These are phyloP conservation scores for Pseudorectes ferrugineus DNA, from an alignment of 2,113 vertebrate species.

Conservation along the genomic window DNA sequence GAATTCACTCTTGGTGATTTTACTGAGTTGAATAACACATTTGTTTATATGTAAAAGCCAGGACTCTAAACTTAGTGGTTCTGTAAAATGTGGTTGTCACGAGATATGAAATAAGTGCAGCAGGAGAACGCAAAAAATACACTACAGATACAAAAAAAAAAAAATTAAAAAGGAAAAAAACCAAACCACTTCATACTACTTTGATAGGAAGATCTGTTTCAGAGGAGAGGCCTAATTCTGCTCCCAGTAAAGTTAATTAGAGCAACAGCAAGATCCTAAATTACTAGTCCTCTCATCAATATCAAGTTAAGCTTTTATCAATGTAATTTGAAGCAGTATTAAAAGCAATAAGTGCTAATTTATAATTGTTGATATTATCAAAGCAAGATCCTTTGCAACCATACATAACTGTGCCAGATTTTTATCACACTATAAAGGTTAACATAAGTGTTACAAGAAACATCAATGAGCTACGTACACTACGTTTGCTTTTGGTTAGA, in stretches of 20 bases:
- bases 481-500: constrained; percentile 56
- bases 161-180: fast-evolving
- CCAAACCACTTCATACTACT: background rate
- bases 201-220: background rate
- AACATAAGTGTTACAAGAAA: constrained; percentile 60
- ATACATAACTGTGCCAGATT: constrained; percentile 42
- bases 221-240: constrained; percentile 1
- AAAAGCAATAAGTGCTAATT: constrained; percentile 39
- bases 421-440: constrained; percentile 56
- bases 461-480: constrained; percentile 34
- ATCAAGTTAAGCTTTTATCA: constrained; percentile 45
- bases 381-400: constrained; percentile 48
- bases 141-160: background rate
- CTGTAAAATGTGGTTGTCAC: background rate
- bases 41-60: background rate
- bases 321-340: constrained; percentile 43
- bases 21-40: background rate
- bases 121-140: background rate
- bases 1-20: background rate
- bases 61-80: background rate
- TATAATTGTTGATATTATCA: constrained; percentile 60
- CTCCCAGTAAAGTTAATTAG: constrained; percentile 4
- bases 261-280: constrained; percentile 5
- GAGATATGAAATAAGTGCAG: background rate
- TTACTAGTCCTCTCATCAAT: constrained; percentile 34